Base-by-base conservation (phyloP, 2,888 invertebrate species). In the Euzetes globulus region DNA sequence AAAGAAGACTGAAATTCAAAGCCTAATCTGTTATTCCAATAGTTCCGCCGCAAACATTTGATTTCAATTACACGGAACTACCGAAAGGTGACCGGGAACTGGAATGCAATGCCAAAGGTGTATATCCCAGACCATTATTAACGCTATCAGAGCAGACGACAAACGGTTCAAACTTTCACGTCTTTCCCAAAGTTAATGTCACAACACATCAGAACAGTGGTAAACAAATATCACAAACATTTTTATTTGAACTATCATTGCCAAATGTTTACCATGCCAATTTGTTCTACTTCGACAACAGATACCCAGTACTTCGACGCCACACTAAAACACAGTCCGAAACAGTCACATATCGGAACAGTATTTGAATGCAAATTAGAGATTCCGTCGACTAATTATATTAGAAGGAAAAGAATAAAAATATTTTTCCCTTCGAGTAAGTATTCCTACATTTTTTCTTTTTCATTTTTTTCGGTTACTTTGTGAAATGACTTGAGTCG, bases 351-450 rank as follows among this genome's bases (percentile, higher is more conserved):
- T 17, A 71, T 33, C 19, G 74, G 74, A 7, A 74, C 74, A 22
- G 41, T 74, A 33, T 75, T 71, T 58, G 75, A 75, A 27, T 75
- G 75, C 47, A 73, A 70, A 41, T 50, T 75, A 17, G 70, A 73
- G 45, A 65, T 75, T 19, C 63, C 70, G 22, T 47, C 47, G 7
- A 75, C 75, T 1, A 65, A 60, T 33, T 75, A 73, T 37, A 73
- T 70, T 1, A 19, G 73, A 68, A 63, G 72, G 37, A 75, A 75
- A 29, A 45, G 75, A 50, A 75, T 75, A 15, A 75, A 75, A 72
- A 75, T 75, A n/a, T 72, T 74, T 55, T 74, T 74, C 52, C 74
- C 74, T 7, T 71, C 74, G 41, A 74, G 74, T 74, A 27, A 71
- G 74, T 74, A 11, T n/a, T 52, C 50, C 52, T 6, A 52, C 13